A percentile compares a stretch with the other conserved stretches of the same genome.
phyloP scores from a whole-genome alignment of 2,888 invertebrate genomes.

The Polyommatus icarus region DNA sequence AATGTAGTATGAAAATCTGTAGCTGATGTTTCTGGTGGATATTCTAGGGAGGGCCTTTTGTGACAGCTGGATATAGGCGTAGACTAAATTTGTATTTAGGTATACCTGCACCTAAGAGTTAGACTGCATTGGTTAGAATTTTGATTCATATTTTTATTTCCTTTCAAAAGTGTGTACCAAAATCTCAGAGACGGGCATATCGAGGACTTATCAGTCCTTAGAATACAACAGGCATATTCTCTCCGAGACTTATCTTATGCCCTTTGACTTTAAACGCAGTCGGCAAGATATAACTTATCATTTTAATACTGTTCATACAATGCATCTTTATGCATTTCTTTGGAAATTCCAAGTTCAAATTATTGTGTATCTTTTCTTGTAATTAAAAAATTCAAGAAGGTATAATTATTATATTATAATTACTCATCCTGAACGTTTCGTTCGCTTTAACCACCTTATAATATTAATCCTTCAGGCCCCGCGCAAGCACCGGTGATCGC shows the following conservation, averaged over 20 bases:
- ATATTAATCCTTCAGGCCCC: no score
- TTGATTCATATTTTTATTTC: no score
- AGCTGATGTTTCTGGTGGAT: background rate
- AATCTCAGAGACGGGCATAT: background rate
- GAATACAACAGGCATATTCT: background rate
- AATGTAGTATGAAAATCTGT: no score
- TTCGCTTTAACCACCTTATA: no score
- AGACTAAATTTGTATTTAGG: background rate
- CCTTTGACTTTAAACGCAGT: slow-evolving; percentile 21
- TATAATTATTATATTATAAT: no score
- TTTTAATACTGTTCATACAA: background rate
- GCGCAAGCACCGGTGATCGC: no score
- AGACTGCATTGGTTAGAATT: no score
- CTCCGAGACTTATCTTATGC: slow-evolving; percentile 21
- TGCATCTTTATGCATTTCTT: background rate
- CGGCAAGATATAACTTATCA: background rate
- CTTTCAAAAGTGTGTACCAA: no score
- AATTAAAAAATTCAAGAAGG: background rate
- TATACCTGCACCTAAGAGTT: no score
- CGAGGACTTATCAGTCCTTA: slow-evolving; percentile 1
- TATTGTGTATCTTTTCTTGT: background rate
- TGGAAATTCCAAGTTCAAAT: background rate
- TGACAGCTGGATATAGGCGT: background rate
- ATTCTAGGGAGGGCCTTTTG: background rate
- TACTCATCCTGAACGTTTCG: no score